phyloP scores from a whole-genome alignment of 2,888 invertebrate species.

The Nephrocerus scutellatus region DNA sequence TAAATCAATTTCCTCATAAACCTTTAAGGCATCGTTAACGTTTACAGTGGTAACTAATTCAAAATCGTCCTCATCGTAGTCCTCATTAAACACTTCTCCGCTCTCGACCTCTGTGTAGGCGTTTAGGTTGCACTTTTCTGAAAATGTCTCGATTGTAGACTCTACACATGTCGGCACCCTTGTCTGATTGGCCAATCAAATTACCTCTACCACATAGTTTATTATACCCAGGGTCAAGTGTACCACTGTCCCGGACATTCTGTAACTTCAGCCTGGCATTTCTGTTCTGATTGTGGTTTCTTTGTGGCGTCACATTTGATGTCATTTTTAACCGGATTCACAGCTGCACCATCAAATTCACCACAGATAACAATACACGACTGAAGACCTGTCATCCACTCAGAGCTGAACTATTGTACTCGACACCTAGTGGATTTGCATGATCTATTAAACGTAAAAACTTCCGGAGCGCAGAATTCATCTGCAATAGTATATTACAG shows the following conservation, averaged over 20 bases:
- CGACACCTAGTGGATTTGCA: constrained; percentile 64
- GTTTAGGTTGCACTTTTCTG: constrained; percentile 61
- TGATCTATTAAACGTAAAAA: constrained; percentile 58
- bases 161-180: constrained; percentile 56
- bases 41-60: constrained; percentile 26
- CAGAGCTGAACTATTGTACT: constrained; percentile 80
- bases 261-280: constrained; percentile 64
- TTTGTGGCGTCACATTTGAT: constrained; percentile 60
- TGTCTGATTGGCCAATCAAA: constrained; percentile 68
- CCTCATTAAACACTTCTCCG: constrained; percentile 50
- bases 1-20: constrained; percentile 34
- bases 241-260: constrained; percentile 84
- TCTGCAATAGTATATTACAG: no score
- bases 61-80: constrained; percentile 44
- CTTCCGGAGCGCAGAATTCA: constrained; percentile 60
- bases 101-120: constrained; percentile 62
- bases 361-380: constrained; percentile 83
- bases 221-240: constrained; percentile 73
- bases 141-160: constrained; percentile 55
- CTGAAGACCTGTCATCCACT: constrained; percentile 87
- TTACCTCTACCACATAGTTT: constrained; percentile 76
- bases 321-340: constrained; percentile 56
- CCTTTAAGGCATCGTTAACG: constrained; percentile 29
- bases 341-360: constrained; percentile 55
- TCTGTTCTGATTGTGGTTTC: constrained; percentile 62